Percentiles rank a stretch among this genome's conserved stretches.
Evolutionary conservation across 2,113 vertebrate species (phyloP).

Genomic region (Quiscalus mexicanus): DNA sequence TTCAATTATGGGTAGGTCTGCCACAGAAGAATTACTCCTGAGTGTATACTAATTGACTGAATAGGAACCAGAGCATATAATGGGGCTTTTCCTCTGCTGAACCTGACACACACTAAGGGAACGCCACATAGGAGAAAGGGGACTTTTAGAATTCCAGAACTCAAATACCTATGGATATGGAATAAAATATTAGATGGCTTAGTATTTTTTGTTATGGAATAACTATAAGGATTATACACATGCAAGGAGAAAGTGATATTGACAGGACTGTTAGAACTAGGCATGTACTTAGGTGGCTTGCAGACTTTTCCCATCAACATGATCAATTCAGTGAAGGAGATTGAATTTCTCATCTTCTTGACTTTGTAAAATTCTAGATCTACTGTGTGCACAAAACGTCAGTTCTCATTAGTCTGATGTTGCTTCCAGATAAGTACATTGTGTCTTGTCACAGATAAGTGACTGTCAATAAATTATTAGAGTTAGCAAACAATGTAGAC

Average conservation of each 20-base stretch:
- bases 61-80: neutral
- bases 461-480: neutral
- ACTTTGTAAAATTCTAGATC: neutral
- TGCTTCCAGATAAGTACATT: neutral
- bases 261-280: neutral
- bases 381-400: neutral
- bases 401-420: neutral
- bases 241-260: neutral
- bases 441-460: neutral
- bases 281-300: neutral
- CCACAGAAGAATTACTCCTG: constrained; percentile 2
- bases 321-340: neutral
- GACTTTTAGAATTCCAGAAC: neutral
- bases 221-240: neutral
- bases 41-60: neutral
- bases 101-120: neutral
- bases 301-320: neutral
- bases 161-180: neutral
- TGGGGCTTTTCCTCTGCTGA: neutral
- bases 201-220: neutral
- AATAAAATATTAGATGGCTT: neutral
- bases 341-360: neutral
- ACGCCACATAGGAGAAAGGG: neutral
- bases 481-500: neutral
- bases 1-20: constrained; percentile 48